A percentile compares a stretch with the other conserved stretches of the same genome.
Conservation (phyloP, 2,888 invertebrate genomes). For the Eremobia ochroleuca region DNA sequence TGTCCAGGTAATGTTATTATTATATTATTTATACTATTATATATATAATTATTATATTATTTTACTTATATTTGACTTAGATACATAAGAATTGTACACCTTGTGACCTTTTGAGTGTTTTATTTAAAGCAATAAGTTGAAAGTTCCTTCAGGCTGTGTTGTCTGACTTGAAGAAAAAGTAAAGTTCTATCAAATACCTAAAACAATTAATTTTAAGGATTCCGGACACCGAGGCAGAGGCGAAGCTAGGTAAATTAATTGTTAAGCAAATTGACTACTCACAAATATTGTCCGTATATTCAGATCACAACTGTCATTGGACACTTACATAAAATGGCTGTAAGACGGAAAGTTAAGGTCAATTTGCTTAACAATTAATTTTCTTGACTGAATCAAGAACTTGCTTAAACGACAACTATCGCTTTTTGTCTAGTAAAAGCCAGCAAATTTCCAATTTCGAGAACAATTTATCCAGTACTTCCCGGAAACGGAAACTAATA, state of each 20-base stretch:
- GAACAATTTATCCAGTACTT: background rate
- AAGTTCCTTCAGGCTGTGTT: background rate
- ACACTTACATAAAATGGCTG: no score
- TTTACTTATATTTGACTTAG: no score
- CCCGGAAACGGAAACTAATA: background rate
- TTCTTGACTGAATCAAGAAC: background rate
- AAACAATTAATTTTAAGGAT: background rate
- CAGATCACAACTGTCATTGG: no score
- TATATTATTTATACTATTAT: no score
- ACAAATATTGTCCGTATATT: background rate
- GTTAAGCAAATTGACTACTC: no score
- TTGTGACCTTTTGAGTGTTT: no score
- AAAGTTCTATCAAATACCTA: background rate
- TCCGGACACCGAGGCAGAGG: background rate
- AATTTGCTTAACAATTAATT: background rate
- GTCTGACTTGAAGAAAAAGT: background rate
- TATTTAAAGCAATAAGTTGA: background rate
- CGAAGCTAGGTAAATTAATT: background rate
- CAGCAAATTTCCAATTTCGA: background rate
- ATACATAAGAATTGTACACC: background rate
- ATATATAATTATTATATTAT: no score
- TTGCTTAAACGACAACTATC: background rate
- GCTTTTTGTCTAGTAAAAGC: background rate
- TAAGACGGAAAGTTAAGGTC: background rate
- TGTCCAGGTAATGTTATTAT: slow-evolving; percentile 66